These are phyloP conservation scores for Eulacestoma nigropectus DNA, from an alignment of 2,113 vertebrate genomes.

Conservation along the genomic window DNA sequence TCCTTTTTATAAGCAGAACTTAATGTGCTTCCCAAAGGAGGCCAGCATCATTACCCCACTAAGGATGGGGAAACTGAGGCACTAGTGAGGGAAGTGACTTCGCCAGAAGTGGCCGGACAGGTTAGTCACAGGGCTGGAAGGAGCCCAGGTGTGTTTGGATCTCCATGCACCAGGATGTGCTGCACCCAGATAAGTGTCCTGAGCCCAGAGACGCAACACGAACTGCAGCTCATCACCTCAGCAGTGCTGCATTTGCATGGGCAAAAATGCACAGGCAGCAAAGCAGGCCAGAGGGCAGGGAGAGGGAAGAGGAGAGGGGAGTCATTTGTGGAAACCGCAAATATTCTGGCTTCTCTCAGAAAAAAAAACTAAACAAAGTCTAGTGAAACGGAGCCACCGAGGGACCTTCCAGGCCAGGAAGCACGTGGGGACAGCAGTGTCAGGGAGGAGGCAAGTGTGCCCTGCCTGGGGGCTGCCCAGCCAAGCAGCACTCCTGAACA, in stretches of 20 bases:
- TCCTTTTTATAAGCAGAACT: slow-evolving; percentile 20
- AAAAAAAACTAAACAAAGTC: slow-evolving; percentile 15
- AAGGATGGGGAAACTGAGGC: slow-evolving; percentile 51
- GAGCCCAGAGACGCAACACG: background rate
- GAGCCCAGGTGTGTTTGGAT: slow-evolving; percentile 1
- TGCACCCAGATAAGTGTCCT: background rate
- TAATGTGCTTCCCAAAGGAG: slow-evolving; percentile 3
- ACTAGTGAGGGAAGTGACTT: slow-evolving; percentile 6
- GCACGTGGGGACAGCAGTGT: background rate
- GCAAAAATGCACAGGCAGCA: background rate
- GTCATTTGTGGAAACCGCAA: slow-evolving; percentile 11
- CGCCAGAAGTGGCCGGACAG: background rate
- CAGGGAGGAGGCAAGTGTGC: background rate
- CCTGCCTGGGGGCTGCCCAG: background rate
- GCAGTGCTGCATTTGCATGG: background rate
- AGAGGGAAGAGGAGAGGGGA: background rate
- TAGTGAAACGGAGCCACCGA: background rate
- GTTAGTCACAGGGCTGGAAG: slow-evolving; percentile 28
- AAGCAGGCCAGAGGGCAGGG: slow-evolving; percentile 8
- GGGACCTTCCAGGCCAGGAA: background rate
- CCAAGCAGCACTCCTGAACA: background rate
- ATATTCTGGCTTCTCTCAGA: background rate
- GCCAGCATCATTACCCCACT: slow-evolving; percentile 5
- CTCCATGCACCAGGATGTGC: background rate
- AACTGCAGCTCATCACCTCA: background rate